A percentile compares a stretch with the other conserved stretches of the same genome.
phyloP scores from a whole-genome alignment of 2,888 invertebrate species.

The Gandaritis pyraliata region DNA sequence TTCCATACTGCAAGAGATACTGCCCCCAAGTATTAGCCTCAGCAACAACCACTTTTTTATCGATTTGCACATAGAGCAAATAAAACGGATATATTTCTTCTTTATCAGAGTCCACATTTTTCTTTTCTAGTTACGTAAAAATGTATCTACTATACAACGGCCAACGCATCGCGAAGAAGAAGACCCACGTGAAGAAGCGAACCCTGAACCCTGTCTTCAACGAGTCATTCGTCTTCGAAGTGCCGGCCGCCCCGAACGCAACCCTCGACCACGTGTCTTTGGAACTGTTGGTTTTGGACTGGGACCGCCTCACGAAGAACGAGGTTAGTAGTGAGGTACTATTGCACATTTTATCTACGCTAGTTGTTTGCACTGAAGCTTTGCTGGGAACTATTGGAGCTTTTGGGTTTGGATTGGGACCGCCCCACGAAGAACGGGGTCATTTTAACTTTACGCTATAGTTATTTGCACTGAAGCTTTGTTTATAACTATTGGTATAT shows the following conservation, averaged over 20 bases:
- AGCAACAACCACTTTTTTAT: too few species aligned
- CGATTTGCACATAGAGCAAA: too few species aligned
- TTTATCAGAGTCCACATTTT: too few species aligned
- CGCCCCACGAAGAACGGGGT: slow-evolving; percentile 99
- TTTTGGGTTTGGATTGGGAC: slow-evolving; percentile 97
- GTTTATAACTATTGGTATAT: too few species aligned
- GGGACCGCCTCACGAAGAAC: slow-evolving; percentile 99
- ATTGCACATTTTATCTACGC: slow-evolving; percentile 7
- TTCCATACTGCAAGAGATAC: too few species aligned
- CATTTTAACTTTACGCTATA: too few species aligned
- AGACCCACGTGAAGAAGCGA: slow-evolving; percentile 99
- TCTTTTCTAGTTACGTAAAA: slow-evolving; percentile 88
- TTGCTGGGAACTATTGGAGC: slow-evolving; percentile 84
- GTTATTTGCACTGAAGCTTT: background rate
- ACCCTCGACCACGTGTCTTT: slow-evolving; percentile 92
- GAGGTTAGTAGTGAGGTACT: slow-evolving; percentile 86
- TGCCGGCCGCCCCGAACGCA: slow-evolving; percentile 90
- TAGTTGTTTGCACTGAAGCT: too few species aligned
- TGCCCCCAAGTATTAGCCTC: too few species aligned
- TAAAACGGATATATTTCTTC: too few species aligned
- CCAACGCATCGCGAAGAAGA: slow-evolving; percentile 99
- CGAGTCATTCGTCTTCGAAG: slow-evolving; percentile 99
- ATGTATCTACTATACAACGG: slow-evolving; percentile 98
- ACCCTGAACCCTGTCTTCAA: slow-evolving; percentile 99
- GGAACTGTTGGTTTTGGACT: slow-evolving; percentile 95